phyloP scores from a whole-genome alignment of 2,113 vertebrate species.

The Arizona elegans region DNA sequence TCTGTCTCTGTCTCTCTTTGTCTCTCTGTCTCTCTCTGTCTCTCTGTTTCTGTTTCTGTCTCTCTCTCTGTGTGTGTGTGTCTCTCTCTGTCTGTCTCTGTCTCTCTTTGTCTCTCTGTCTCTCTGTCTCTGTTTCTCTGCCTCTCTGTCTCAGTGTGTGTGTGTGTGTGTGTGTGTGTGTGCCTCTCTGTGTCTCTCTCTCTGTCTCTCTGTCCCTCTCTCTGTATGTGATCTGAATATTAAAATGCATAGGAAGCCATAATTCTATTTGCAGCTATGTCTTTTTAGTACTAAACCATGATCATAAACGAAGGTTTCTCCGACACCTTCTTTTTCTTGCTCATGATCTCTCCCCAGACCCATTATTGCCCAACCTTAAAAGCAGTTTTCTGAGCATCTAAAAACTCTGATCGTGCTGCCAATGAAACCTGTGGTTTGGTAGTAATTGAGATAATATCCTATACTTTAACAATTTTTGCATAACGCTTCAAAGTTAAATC shows the following conservation, averaged over 20 bases:
- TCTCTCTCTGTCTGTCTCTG: too few relatives aligned
- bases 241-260: not conserved
- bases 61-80: too few relatives aligned
- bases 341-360: not conserved
- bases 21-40: too few relatives aligned
- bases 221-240: not conserved
- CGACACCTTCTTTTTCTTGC: not conserved
- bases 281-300: not conserved
- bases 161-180: too few relatives aligned
- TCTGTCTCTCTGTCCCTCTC: too few relatives aligned
- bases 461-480: slow-evolving; percentile 19
- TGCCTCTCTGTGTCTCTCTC: too few relatives aligned
- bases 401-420: not conserved
- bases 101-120: too few relatives aligned
- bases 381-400: not conserved
- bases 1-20: too few relatives aligned
- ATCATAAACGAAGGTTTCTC: not conserved
- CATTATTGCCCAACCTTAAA: not conserved
- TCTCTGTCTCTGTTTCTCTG: too few relatives aligned
- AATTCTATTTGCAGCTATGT: not conserved
- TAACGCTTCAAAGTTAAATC: slow-evolving; percentile 33
- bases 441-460: slow-evolving; percentile 17
- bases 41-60: too few relatives aligned
- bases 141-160: too few relatives aligned
- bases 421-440: not conserved